Evolutionary conservation across 2,888 invertebrate genomes (phyloP).

Genomic region (Nomada ruficornis): DNA sequence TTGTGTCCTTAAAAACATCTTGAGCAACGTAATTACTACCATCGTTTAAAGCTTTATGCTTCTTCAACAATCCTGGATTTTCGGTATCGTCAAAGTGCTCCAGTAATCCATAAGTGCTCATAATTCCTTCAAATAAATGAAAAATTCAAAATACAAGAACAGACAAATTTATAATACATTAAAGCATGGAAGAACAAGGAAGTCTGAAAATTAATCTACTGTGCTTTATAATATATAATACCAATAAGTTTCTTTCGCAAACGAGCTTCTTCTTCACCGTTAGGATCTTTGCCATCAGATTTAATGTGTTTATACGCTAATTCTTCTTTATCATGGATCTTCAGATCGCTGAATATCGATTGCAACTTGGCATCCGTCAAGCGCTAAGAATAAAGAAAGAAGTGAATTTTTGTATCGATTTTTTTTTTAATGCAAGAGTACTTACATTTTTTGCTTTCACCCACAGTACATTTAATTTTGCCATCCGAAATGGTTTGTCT

Average conservation of each 20-base stretch:
- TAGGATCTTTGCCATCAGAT: constrained; percentile 93
- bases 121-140: constrained; percentile 86
- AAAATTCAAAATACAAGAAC: constrained; percentile 36
- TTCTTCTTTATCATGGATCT: constrained; percentile 97
- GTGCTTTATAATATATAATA: constrained; percentile 66
- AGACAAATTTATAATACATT: background rate
- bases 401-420: background rate
- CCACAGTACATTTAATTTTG: constrained; percentile 95
- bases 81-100: constrained; percentile 91
- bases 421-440: constrained; percentile 50
- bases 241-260: constrained; percentile 91
- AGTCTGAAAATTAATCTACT: background rate
- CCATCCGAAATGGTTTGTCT: constrained; percentile 95
- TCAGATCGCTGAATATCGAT: constrained; percentile 94
- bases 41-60: constrained; percentile 85
- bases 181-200: background rate
- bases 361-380: constrained; percentile 93
- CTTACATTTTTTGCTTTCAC: constrained; percentile 94
- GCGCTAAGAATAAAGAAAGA: constrained; percentile 86
- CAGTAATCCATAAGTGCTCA: constrained; percentile 92
- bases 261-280: constrained; percentile 93
- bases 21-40: constrained; percentile 85
- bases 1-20: constrained; percentile 94
- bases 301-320: constrained; percentile 92
- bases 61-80: constrained; percentile 86